Conservation (phyloP, 2,888 invertebrate genomes). For the Orthosia gothica region DNA sequence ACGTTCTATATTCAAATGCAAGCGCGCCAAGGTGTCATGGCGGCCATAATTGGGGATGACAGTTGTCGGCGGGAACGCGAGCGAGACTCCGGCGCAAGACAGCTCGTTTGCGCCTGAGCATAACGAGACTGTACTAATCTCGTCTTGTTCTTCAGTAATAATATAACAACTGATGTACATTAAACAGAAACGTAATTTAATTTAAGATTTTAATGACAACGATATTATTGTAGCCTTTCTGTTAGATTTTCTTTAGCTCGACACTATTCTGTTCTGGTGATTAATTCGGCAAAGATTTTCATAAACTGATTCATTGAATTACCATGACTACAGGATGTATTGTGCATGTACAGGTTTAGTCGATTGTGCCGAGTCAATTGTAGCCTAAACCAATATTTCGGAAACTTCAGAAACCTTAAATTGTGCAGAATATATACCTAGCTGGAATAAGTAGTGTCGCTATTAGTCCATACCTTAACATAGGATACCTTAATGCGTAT, state of each 20-base stretch:
- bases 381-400: too few species aligned
- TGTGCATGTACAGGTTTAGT: too few species aligned
- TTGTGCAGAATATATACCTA: too few species aligned
- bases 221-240: conserved; percentile 28
- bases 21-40: conserved; percentile 87
- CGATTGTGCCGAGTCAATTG: too few species aligned
- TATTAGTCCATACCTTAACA: too few species aligned
- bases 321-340: too few species aligned
- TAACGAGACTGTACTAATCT: conserved; percentile 85
- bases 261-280: not conserved
- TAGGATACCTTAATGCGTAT: too few species aligned
- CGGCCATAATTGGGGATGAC: conserved; percentile 89
- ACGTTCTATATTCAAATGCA: conserved; percentile 87
- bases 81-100: conserved; percentile 77
- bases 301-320: not conserved
- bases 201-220: conserved; percentile 68
- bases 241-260: conserved; percentile 22
- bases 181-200: conserved; percentile 80
- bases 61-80: conserved; percentile 80
- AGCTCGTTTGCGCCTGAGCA: conserved; percentile 84
- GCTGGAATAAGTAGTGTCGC: too few species aligned
- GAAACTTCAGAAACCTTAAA: too few species aligned
- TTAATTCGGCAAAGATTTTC: not conserved
- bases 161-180: conserved; percentile 78
- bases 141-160: conserved; percentile 82